Evolutionary conservation across 1,140 invertebrate genomes (phyloP).

Genomic region (Macrobrachium rosenbergii): DNA sequence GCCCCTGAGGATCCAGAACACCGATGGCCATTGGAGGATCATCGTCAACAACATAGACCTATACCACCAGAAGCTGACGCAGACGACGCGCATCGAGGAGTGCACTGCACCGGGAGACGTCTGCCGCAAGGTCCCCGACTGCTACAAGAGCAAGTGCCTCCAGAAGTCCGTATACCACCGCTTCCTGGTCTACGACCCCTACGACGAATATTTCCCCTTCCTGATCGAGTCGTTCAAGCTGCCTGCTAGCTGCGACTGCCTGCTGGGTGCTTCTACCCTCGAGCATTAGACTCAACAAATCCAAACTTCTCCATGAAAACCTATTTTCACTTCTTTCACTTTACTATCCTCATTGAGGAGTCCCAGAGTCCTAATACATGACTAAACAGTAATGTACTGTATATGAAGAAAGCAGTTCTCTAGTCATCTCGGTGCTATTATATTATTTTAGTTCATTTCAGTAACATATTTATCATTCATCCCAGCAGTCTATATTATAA

Average conservation of each 20-base stretch:
- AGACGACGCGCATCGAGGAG: constrained; percentile 67
- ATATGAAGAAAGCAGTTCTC: too few relatives aligned
- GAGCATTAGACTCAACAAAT: constrained; percentile 2
- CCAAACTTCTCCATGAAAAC: neutral
- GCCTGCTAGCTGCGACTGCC: constrained; percentile 67
- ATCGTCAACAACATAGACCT: constrained; percentile 68
- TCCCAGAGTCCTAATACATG: too few relatives aligned
- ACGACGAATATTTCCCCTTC: constrained; percentile 68
- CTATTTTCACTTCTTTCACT: neutral
- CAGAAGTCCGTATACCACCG: constrained; percentile 68
- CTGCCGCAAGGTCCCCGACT: constrained; percentile 67
- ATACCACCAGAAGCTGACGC: constrained; percentile 62
- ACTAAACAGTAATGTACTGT: too few relatives aligned
- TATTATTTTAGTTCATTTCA: too few relatives aligned
- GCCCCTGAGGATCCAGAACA: constrained; percentile 67
- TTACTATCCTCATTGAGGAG: too few relatives aligned
- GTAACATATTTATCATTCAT: too few relatives aligned
- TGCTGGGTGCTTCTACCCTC: constrained; percentile 58
- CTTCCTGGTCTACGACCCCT: constrained; percentile 67
- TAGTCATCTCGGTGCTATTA: too few relatives aligned
- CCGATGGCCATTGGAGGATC: constrained; percentile 68
- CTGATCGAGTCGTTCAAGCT: constrained; percentile 68
- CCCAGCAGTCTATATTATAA: too few relatives aligned
- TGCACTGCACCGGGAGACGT: constrained; percentile 64
- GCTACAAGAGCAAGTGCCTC: constrained; percentile 67